Base-by-base conservation (phyloP, 2,113 vertebrate genomes). In the Gallinago undulata region DNA sequence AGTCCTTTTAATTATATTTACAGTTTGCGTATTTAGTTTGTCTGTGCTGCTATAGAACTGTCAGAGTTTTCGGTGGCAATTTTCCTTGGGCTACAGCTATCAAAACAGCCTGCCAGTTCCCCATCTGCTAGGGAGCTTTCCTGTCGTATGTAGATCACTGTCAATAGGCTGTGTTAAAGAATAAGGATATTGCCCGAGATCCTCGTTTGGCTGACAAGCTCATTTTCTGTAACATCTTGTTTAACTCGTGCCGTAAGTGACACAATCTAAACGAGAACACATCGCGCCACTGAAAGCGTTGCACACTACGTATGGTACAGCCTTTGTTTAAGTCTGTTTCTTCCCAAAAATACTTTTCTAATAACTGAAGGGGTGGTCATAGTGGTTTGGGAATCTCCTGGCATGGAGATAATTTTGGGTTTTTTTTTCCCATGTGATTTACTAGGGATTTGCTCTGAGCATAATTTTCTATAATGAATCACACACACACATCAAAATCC, bases 71-170 rank as follows among this genome's bases (percentile, higher is more conserved):
- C 30, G 6, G 80, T 81, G 55, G 37, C 80, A 90, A 37, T 88
- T 27, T 81, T 89, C 73, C 91, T 90, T 70, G 77, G 87, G 24
- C 84, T 77, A 6, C 72, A 89, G 91, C 68, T 89, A 39, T 35
- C 68, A 35, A 48, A 84, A 19, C 87, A 89, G 87, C 68, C 80
- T 92, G 91, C 73, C 80, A 77, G 73, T 8, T 53, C 45, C 84
- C 95, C 96, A 91, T 97, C 92, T 97, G 96, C 69, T 57, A 1
- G 6, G 43, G 87, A 95, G 92, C 81, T 59, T 74, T 70, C 28
- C 51, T 86, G 84, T 90, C 88, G 19, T 23, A 27, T 51, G 63
- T 10, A 47, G 90, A 90, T 95, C 64, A 27, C 62, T 94, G 94
- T 90, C 91, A 88, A 25, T 25, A 60, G 55, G 28, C 69, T 83